These are phyloP conservation scores for Mustela nigripes DNA, from an alignment of 2,113 vertebrate genomes.

Conservation along the genomic window DNA sequence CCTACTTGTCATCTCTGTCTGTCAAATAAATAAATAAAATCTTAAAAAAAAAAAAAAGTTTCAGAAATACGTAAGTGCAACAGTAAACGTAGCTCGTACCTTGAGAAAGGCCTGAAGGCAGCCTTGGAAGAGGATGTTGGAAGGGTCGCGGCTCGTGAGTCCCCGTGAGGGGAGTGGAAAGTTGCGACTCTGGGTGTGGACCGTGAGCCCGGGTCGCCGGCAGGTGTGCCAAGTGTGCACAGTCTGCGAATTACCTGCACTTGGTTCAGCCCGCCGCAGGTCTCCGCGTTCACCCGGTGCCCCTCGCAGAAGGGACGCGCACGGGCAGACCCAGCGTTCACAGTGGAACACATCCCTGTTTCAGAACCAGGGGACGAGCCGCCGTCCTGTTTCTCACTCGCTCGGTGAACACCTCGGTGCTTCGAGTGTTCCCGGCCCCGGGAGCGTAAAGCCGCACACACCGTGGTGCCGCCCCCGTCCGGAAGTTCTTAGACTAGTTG, in stretches of 20 bases:
- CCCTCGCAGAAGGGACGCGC: neutral
- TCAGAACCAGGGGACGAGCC: neutral
- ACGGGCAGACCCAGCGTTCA: neutral
- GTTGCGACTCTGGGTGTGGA: neutral
- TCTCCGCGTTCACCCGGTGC: neutral
- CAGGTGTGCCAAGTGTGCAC: fast-evolving
- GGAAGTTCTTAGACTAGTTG: neutral
- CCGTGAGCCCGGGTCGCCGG: fast-evolving
- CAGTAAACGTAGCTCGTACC: neutral
- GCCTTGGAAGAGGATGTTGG: neutral
- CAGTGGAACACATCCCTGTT: neutral
- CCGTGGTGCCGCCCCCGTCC: neutral
- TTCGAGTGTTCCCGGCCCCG: neutral
- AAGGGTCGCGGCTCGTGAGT: neutral
- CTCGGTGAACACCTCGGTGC: neutral
- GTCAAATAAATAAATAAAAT: neutral
- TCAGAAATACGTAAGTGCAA: neutral
- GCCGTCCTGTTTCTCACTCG: neutral
- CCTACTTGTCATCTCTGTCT: neutral
- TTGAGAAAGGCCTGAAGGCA: neutral
- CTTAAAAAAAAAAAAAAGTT: neutral
- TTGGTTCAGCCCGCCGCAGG: neutral
- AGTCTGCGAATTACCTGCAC: fast-evolving
- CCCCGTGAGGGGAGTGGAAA: neutral
- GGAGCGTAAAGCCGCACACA: neutral